phyloP scores from a whole-genome alignment of 2,888 invertebrate genomes.

The Andrena praecox region DNA sequence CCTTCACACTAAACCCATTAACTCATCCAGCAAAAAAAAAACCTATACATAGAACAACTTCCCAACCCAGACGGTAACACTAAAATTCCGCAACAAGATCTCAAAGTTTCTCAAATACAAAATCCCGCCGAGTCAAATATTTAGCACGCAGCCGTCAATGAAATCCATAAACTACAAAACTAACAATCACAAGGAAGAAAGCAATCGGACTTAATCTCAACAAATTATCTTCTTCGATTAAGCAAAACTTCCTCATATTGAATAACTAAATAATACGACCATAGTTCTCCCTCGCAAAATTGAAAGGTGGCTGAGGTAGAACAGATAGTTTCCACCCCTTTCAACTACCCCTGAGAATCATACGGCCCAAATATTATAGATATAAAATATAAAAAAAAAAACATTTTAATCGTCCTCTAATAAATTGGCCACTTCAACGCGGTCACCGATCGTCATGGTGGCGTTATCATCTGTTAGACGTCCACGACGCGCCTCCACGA shows the following conservation, averaged over 20 bases:
- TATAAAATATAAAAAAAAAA: not conserved
- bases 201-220: not conserved
- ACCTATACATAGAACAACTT: too few relatives aligned
- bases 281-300: not conserved
- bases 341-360: not conserved
- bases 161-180: not conserved
- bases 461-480: conserved; percentile 50
- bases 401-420: not conserved
- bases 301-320: not conserved
- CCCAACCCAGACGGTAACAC: too few relatives aligned
- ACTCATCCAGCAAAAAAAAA: too few relatives aligned
- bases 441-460: conserved; percentile 9
- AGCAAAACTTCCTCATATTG: too few relatives aligned
- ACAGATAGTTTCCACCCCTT: not conserved
- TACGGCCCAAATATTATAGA: not conserved
- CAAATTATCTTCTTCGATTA: too few relatives aligned
- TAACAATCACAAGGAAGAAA: not conserved
- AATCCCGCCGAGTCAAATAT: not conserved
- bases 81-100: too few relatives aligned
- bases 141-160: not conserved
- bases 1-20: too few relatives aligned
- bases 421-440: conserved; percentile 7
- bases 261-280: too few relatives aligned
- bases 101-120: too few relatives aligned
- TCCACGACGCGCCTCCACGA: conserved; percentile 31